These are phyloP conservation scores for Isurus oxyrinchus DNA, from an alignment of 2,113 vertebrate species.

Conservation along the genomic window DNA sequence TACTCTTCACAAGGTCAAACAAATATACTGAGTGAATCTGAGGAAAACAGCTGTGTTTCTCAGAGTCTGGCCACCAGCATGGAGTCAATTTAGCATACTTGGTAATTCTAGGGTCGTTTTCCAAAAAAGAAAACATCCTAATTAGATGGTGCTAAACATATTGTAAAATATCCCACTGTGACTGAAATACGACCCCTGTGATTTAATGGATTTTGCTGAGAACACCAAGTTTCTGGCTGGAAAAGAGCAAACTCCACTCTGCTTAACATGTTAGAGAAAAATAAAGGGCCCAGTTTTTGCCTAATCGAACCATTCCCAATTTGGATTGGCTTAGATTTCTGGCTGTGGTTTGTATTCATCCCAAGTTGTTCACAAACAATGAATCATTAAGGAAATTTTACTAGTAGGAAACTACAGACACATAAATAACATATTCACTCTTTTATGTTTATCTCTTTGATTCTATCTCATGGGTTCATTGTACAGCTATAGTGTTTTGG, in stretches of 20 bases:
- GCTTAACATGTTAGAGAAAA: background rate
- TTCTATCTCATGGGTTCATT: constrained; percentile 26
- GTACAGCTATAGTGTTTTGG: background rate
- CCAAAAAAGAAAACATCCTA: constrained; percentile 5
- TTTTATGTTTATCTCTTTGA: constrained; percentile 20
- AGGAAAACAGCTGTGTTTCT: background rate
- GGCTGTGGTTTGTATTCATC: background rate
- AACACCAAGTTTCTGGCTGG: background rate
- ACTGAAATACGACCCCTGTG: constrained; percentile 4
- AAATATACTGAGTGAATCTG: background rate
- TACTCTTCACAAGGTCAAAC: background rate
- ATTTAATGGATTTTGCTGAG: constrained; percentile 26
- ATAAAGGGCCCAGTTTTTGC: background rate
- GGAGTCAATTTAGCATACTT: background rate
- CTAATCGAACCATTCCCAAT: constrained; percentile 1
- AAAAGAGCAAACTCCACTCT: background rate
- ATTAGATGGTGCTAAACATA: constrained; percentile 31
- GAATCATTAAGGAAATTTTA: background rate
- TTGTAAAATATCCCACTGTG: constrained; percentile 18
- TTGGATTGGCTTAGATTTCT: background rate
- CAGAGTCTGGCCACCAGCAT: background rate
- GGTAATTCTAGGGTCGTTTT: background rate
- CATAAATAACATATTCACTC: background rate
- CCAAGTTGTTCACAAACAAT: background rate
- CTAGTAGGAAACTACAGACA: background rate